Conservation (phyloP, 2,888 invertebrate species). For the Megalurothrips usitatus region DNA sequence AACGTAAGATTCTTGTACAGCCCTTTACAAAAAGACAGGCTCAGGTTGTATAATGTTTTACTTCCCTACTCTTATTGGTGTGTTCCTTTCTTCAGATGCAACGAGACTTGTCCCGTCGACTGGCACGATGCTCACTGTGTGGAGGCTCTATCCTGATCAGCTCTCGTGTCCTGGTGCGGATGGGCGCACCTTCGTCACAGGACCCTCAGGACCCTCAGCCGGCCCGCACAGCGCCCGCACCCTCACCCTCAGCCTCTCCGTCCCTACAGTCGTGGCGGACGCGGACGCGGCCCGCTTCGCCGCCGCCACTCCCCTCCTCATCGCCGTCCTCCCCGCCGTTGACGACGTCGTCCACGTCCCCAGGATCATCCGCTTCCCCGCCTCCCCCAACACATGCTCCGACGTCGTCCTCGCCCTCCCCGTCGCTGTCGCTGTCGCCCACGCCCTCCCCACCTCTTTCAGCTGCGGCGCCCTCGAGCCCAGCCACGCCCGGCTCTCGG, state of each 20-base stretch:
- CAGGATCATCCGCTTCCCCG: slow-evolving; percentile 34
- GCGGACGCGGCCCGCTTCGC: slow-evolving; percentile 7
- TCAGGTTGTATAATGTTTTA: no score
- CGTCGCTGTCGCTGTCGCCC: not conserved
- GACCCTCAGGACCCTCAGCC: not conserved
- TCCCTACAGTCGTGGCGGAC: slow-evolving; percentile 41
- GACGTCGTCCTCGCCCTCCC: slow-evolving; percentile 40
- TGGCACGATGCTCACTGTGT: not conserved
- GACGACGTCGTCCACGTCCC: slow-evolving; percentile 32
- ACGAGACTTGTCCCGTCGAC: not conserved
- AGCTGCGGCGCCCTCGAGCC: no score
- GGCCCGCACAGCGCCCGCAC: not conserved
- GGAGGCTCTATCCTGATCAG: not conserved
- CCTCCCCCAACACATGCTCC: slow-evolving; percentile 42
- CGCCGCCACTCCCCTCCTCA: slow-evolving; percentile 38
- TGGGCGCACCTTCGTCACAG: not conserved
- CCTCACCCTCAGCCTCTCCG: not conserved
- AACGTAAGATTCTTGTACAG: not conserved
- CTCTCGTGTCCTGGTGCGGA: not conserved
- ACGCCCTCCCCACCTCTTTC: slow-evolving; percentile 26
- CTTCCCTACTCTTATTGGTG: not conserved
- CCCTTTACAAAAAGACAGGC: not conserved
- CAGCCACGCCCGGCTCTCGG: no score
- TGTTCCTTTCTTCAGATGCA: not conserved
- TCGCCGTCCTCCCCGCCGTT: slow-evolving; percentile 42